These are phyloP conservation scores for Catharus fuscescens DNA, from an alignment of 2,113 vertebrate species.

Conservation along the genomic window DNA sequence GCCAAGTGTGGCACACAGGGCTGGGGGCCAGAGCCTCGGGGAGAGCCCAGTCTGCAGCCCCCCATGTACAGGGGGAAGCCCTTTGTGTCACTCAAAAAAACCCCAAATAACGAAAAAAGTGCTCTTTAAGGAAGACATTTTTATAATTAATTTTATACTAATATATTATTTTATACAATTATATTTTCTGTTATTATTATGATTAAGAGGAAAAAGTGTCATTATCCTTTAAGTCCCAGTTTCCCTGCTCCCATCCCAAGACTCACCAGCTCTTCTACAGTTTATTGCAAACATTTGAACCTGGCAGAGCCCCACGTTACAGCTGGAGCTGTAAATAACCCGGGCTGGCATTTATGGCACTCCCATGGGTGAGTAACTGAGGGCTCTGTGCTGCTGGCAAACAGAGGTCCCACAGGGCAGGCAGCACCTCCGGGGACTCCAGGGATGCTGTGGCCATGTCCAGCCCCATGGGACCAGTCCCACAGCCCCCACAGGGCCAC, in stretches of 20 bases:
- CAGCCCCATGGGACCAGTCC: not conserved
- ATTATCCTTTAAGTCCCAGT: not conserved
- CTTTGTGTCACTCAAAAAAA: not conserved
- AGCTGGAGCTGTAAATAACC: not conserved
- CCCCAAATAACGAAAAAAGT: not conserved
- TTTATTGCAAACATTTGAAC: not conserved
- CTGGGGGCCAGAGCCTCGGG: fast-evolving
- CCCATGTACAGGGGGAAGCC: not conserved
- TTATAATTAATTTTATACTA: not conserved
- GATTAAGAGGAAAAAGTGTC: not conserved
- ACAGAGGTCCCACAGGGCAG: not conserved
- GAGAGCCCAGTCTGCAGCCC: not conserved
- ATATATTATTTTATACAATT: not conserved
- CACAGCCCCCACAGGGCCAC: not conserved
- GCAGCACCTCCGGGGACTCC: not conserved
- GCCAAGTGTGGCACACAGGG: fast-evolving
- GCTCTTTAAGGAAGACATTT: not conserved
- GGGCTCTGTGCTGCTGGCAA: not conserved
- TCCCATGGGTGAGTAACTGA: not conserved
- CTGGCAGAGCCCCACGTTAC: not conserved
- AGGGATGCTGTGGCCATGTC: not conserved
- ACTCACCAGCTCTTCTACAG: not conserved
- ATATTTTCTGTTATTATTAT: not conserved
- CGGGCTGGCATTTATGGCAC: not conserved
- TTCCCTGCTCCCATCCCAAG: not conserved